Conservation (phyloP, 1,140 invertebrate genomes). For the Aphelenchoides besseyi region DNA sequence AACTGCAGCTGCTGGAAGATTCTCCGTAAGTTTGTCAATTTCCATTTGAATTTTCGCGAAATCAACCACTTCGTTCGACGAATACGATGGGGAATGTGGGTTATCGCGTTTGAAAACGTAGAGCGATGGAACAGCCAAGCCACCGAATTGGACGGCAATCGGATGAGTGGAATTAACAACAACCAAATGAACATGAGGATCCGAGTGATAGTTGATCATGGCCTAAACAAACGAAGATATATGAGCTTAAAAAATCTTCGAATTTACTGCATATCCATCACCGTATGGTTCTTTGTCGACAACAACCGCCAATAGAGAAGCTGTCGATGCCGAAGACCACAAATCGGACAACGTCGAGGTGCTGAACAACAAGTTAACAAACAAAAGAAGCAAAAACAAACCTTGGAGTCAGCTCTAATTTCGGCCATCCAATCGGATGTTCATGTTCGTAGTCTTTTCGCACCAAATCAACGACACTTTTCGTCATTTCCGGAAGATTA, state of each 20-base stretch:
- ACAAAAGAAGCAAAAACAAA: neutral
- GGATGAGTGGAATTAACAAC: slow-evolving; percentile 36
- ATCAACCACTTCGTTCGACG: slow-evolving; percentile 30
- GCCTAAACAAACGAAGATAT: slow-evolving; percentile 25
- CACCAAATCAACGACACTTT: slow-evolving; percentile 22
- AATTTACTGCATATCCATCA: slow-evolving; percentile 25
- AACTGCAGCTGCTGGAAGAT: neutral
- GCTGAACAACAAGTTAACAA: slow-evolving; percentile 14
- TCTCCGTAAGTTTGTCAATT: neutral
- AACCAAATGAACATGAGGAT: slow-evolving; percentile 21
- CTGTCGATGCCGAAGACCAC: slow-evolving; percentile 19
- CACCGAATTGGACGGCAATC: slow-evolving; percentile 33
- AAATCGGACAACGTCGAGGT: slow-evolving; percentile 15
- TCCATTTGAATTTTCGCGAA: slow-evolving; percentile 1
- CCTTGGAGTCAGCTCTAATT: slow-evolving; percentile 29
- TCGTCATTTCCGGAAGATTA: slow-evolving; percentile 29
- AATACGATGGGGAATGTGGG: slow-evolving; percentile 23
- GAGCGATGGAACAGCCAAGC: slow-evolving; percentile 25
- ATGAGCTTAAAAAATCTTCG: neutral
- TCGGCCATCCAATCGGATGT: slow-evolving; percentile 38
- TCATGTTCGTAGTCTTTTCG: slow-evolving; percentile 36
- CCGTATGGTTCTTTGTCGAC: slow-evolving; percentile 33
- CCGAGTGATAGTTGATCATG: slow-evolving; percentile 40
- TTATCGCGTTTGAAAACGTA: slow-evolving; percentile 32
- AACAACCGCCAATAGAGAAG: slow-evolving; percentile 24